Conservation (phyloP, 92 coral and sea anemone species). For the Micromussa lordhowensis region DNA sequence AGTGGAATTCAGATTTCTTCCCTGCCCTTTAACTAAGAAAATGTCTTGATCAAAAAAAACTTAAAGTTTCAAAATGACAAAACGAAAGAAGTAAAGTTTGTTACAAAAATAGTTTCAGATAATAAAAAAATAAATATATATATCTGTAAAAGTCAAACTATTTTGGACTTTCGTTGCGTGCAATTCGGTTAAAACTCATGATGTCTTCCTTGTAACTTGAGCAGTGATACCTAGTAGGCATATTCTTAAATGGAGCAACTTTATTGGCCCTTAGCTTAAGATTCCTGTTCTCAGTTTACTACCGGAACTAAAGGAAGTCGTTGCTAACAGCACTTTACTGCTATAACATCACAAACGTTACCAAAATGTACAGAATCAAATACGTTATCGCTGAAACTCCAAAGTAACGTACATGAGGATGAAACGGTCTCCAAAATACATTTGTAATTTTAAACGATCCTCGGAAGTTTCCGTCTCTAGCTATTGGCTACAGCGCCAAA, state of each 20-base stretch:
- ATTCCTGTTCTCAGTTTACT: background rate
- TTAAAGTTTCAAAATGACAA: background rate
- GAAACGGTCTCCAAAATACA: background rate
- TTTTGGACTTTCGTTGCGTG: background rate
- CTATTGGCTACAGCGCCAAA: constrained; percentile 8
- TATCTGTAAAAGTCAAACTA: too few relatives aligned
- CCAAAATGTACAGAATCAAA: background rate
- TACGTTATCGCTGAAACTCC: background rate
- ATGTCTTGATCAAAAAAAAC: too few relatives aligned
- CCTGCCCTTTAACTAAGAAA: too few relatives aligned
- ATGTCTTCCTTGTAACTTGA: background rate
- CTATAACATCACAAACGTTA: background rate
- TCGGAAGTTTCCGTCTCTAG: background rate
- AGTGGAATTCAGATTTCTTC: too few relatives aligned
- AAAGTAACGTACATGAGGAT: background rate
- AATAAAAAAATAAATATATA: too few relatives aligned
- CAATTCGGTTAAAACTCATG: background rate
- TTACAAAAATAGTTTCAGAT: background rate
- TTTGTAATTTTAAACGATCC: constrained; percentile 5
- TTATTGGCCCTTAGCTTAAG: background rate
- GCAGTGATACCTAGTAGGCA: background rate
- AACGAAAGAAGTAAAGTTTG: background rate
- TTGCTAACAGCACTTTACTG: background rate
- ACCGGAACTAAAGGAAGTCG: background rate
- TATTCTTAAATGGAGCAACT: background rate